Base-by-base conservation (phyloP, 2,888 invertebrate genomes). In the Euproctis similis region DNA sequence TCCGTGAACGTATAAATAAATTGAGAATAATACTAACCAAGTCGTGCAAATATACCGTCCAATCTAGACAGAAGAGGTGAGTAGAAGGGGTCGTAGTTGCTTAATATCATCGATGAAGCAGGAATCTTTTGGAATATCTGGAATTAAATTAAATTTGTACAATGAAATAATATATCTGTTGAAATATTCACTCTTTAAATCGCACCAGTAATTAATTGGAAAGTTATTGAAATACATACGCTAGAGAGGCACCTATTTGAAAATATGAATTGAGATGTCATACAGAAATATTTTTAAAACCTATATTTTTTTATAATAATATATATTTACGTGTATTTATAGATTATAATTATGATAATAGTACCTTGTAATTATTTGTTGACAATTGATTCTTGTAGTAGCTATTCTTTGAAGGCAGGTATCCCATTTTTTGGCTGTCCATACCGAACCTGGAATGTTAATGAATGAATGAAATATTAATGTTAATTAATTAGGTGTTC, bases 21-120 rank as follows among this genome's bases (percentile, higher is more conserved):
- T 18, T 10, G 2, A 2, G 6, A 12, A 6, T 10, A 18, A 5
- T 25, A 28, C 51, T 59, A 59, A 84, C 84, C 84, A 5, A 85
- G 72, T 50, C 86, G 82, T 24, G 91, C 90, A 71, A 94, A 95
- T 23, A 95, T 93, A 0, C 93, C 91, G 51, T 95, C 95, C 30
- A 95, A 86, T 8, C 95, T 85, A 0, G 95, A 95, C 8, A 95
- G 70, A 12, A 95, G 65, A 0, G 95, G 95, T 41, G 94, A 94
- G 70, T 95, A 95, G 78, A 95, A 95, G 0, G 95, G 95, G 65
- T 95, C 95, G 70, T 94, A 95, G 69, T 92, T 93, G 42, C 93
- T 92, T 31, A 95, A 78, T 28, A 94, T 86, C 67, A 94, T 78
- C 1, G 94, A 93, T 1, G 94, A 94, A 12, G 90, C 88, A 13